Base-by-base conservation (phyloP, 2,888 invertebrate species). In the Hirtodrosophila alboralis region DNA sequence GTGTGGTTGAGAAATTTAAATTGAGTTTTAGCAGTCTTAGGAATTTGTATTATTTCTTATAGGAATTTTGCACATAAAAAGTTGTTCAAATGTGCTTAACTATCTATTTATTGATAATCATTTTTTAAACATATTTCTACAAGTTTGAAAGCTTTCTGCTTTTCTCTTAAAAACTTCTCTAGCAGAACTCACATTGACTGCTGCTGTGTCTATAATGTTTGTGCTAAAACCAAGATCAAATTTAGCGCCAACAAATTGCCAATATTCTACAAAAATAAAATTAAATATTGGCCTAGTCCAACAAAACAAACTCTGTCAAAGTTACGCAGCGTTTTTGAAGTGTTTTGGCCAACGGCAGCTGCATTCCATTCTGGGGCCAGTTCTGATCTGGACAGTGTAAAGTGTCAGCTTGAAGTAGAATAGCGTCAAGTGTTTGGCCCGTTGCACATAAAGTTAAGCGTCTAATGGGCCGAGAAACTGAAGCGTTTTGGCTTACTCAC, bases 391-490 rank as follows among this genome's bases (percentile, higher is more conserved):
- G 8, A 40, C 43, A 27, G 33, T 13, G 30, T 13, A 27, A 16
- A 61, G 37, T 34, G 53, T 31, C 38, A 28, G 43, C 31, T n/a
- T 21, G 23, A 47, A 13, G 41, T 30, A 43, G 49, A 44, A 31
- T 14, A 40, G 67, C 59, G 38, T 40, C 60, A 57, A 60, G 57
- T 69, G 64, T 38, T 56, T 47, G 45, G 45, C 9, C 33, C 7
- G 44, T 30, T 9, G 44, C 49, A 47, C 64, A 72, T 72, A 63
- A 68, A 72, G 26, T 52, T 3, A 12, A 10, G 34, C 38, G 30
- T 26, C 57, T 54, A 72, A 72, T 72, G 64, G 54, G 23, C 27
- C 60, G n/a, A 26, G 30, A 38, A 62, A 40, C 34, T 31, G 10
- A 36, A n/a, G 31, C 36, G 10, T 33, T 13, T 30, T 13, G 26